phyloP scores from a whole-genome alignment of 2,797 vertebrate genomes.

The Halcyon smyrnensis region DNA sequence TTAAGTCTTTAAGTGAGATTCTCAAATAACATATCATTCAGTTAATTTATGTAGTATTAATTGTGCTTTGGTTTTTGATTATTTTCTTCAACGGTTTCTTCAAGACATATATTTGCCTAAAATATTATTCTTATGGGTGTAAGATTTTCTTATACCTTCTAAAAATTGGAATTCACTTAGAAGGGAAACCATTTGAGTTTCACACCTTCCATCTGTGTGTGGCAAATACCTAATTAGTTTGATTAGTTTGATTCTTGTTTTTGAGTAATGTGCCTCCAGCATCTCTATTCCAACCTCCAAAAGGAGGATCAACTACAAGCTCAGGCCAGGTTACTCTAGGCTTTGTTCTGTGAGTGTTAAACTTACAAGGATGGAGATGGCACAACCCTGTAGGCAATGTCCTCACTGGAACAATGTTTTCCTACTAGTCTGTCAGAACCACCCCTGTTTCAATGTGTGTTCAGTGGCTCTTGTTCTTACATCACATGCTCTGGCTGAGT shows the following conservation, averaged over 20 bases:
- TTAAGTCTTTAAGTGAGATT: neutral
- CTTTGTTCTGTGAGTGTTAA: neutral
- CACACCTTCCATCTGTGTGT: neutral
- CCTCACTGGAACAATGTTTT: neutral
- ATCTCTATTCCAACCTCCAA: neutral
- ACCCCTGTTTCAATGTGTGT: accelerated
- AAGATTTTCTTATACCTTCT: neutral
- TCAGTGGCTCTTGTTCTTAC: neutral
- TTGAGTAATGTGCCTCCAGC: neutral
- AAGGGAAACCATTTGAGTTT: neutral
- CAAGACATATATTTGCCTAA: neutral
- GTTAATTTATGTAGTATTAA: neutral
- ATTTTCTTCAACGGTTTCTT: neutral
- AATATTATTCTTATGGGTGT: neutral
- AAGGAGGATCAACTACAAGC: neutral
- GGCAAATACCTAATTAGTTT: neutral
- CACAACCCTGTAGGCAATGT: accelerated
- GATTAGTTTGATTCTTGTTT: neutral
- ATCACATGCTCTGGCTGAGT: accelerated
- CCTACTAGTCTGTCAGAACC: accelerated
- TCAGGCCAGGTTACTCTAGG: neutral
- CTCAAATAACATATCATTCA: neutral
- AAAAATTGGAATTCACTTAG: neutral
- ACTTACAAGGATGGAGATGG: neutral
- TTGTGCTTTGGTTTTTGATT: neutral